These are phyloP conservation scores for Amphipyra tragopoginis DNA, from an alignment of 2,888 invertebrate species.

Conservation along the genomic window DNA sequence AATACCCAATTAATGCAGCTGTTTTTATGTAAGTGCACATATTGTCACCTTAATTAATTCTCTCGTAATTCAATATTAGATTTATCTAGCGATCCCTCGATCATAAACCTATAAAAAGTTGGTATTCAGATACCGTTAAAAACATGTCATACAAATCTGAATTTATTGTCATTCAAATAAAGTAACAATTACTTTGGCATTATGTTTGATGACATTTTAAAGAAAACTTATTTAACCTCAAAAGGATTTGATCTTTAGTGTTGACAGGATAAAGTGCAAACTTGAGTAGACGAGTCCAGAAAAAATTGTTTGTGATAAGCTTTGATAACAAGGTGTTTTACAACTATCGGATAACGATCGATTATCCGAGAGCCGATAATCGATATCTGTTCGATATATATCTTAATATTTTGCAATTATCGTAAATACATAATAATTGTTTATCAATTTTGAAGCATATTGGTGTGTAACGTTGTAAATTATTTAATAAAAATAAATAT, in stretches of 20 bases:
- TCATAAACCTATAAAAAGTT: constrained; percentile 28
- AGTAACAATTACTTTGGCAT: constrained; percentile 5
- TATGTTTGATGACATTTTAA: not conserved
- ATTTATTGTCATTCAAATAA: not conserved
- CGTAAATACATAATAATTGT: constrained; percentile 46
- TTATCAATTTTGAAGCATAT: constrained; percentile 31
- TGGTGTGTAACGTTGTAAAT: not conserved
- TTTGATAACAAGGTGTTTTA: constrained; percentile 63
- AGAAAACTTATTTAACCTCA: not conserved
- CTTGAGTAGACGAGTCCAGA: constrained; percentile 3
- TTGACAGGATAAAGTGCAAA: not conserved
- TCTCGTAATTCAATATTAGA: constrained; percentile 12
- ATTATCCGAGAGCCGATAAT: constrained; percentile 61
- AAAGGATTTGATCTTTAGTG: not conserved
- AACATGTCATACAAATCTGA: not conserved
- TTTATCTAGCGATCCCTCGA: constrained; percentile 11
- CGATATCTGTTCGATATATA: constrained; percentile 59
- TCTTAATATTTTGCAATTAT: constrained; percentile 55
- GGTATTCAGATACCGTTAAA: not conserved
- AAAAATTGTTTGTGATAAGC: constrained; percentile 46
- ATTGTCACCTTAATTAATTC: not conserved
- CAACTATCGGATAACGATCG: constrained; percentile 67
- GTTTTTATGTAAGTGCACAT: no score
- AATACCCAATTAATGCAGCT: no score
- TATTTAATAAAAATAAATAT: not conserved